Evolutionary conservation across 2,888 invertebrate species (phyloP).

Genomic region (Sesia bembeciformis): DNA sequence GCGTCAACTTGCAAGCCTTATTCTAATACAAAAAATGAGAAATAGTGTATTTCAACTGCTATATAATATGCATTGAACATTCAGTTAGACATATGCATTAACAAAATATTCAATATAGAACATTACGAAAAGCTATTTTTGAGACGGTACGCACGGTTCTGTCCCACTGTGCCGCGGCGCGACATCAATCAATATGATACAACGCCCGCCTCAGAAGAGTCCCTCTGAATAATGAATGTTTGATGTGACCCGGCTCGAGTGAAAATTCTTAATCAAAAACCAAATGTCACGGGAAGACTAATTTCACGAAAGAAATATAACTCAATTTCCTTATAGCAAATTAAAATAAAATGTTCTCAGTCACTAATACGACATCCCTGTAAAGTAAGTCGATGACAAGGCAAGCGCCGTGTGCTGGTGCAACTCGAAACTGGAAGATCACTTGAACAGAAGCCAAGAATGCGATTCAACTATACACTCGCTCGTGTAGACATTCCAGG

Average conservation of each 20-base stretch:
- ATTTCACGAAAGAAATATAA: neutral
- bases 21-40: too few relatives aligned
- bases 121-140: too few relatives aligned
- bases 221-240: neutral
- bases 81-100: too few relatives aligned
- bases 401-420: constrained; percentile 15
- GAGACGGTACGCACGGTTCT: too few relatives aligned
- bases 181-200: neutral
- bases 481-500: neutral
- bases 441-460: constrained; percentile 26
- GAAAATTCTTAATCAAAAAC: neutral
- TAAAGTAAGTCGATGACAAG: constrained; percentile 15
- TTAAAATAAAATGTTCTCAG: neutral
- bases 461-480: constrained; percentile 16
- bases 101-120: too few relatives aligned
- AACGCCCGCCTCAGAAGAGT: neutral
- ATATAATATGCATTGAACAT: too few relatives aligned
- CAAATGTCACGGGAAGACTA: neutral
- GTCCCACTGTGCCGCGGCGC: too few relatives aligned
- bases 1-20: too few relatives aligned
- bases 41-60: too few relatives aligned
- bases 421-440: constrained; percentile 12
- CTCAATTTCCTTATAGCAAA: neutral
- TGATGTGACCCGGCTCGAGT: neutral
- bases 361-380: neutral